phyloP scores from a whole-genome alignment of 2,888 invertebrate genomes.

The Drosophila gaucha region DNA sequence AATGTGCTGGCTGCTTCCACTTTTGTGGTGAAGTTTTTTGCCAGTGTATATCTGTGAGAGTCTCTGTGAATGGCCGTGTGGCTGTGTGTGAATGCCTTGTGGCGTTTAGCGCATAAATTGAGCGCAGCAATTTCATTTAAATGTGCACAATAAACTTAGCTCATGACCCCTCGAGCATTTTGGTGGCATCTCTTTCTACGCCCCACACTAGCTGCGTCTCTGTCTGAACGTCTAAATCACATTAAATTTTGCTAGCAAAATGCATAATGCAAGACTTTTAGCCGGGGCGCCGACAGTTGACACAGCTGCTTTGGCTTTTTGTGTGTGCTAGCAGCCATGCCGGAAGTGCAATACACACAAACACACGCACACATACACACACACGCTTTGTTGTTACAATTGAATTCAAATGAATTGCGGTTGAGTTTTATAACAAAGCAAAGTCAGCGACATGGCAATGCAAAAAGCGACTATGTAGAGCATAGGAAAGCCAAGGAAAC shows the following conservation, averaged over 20 bases:
- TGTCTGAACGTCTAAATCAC: conserved; percentile 62
- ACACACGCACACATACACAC: conserved; percentile 18
- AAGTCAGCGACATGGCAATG: conserved; percentile 43
- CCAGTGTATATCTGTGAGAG: conserved; percentile 13
- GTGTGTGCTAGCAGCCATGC: conserved; percentile 32
- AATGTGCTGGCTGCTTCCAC: conserved; percentile 39
- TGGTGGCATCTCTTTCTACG: conserved; percentile 20
- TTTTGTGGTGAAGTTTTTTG: conserved; percentile 17
- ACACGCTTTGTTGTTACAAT: conserved; percentile 60
- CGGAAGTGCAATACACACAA: conserved; percentile 58
- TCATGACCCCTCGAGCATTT: conserved; percentile 71
- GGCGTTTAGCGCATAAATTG: conserved; percentile 77
- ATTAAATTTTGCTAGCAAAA: conserved; percentile 69
- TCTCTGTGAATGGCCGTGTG: conserved; percentile 8
- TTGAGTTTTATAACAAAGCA: conserved; percentile 58
- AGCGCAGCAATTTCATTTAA: conserved; percentile 79
- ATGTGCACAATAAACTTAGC: conserved; percentile 80
- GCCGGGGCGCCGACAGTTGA: conserved; percentile 25
- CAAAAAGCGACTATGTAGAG: conserved; percentile 12
- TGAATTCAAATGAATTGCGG: conserved; percentile 79
- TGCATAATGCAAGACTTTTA: conserved; percentile 64
- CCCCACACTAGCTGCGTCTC: conserved; percentile 8
- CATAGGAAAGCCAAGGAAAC: conserved; percentile 28
- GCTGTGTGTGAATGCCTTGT: conserved; percentile 51
- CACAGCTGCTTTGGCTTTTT: conserved; percentile 36